Evolutionary conservation across 2,113 vertebrate genomes (phyloP).

Genomic region (Cranoglanis bouderius): DNA sequence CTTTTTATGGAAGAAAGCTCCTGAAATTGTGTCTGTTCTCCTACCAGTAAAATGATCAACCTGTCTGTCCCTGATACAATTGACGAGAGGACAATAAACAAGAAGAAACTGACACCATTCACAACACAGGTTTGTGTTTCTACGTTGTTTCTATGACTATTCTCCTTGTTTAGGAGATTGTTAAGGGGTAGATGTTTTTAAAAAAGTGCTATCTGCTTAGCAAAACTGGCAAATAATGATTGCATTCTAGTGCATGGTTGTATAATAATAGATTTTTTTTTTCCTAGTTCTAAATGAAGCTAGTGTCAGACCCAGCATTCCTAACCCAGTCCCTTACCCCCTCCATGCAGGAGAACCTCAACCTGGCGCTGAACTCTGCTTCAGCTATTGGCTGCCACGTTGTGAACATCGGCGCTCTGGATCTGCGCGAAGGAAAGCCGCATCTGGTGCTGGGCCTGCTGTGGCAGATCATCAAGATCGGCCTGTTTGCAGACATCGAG

Average conservation of each 20-base stretch:
- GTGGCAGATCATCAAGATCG: slow-evolving; percentile 98
- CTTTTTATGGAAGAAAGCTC: neutral
- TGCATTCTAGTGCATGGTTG: neutral
- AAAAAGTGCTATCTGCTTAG: neutral
- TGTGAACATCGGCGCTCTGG: slow-evolving; percentile 94
- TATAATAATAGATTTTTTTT: neutral
- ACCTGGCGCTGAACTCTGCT: slow-evolving; percentile 94
- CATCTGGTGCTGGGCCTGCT: slow-evolving; percentile 94
- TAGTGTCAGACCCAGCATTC: neutral
- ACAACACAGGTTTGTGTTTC: slow-evolving; percentile 83
- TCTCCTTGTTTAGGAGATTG: neutral
- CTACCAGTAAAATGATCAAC: slow-evolving; percentile 95
- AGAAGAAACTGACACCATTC: slow-evolving; percentile 92
- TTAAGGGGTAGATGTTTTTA: neutral
- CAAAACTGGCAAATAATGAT: neutral
- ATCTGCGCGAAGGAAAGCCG: slow-evolving; percentile 93
- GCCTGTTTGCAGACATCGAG: slow-evolving; percentile 93
- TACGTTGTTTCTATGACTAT: neutral
- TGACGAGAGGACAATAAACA: slow-evolving; percentile 96
- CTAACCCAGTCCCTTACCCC: neutral
- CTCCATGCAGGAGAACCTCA: slow-evolving; percentile 89
- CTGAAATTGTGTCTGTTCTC: neutral
- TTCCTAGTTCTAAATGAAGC: neutral
- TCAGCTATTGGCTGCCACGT: slow-evolving; percentile 98
- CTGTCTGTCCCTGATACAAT: slow-evolving; percentile 95